Base-by-base conservation (phyloP, 37 sponge, comb jelly and placozoan species). In the Agelas oroides region DNA sequence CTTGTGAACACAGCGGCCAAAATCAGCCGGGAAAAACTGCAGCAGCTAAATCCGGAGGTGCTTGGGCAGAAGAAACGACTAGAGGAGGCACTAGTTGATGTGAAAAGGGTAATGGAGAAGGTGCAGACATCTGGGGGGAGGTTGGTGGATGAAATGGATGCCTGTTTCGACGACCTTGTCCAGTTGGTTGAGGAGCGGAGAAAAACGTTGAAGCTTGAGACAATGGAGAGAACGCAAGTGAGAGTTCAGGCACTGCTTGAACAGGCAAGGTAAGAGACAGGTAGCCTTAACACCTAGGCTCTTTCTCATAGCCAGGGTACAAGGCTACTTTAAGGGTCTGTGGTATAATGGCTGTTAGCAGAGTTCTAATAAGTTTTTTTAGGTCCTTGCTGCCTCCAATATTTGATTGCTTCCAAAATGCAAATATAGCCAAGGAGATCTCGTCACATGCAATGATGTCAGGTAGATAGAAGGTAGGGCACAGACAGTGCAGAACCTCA, bases 211-310 rank as follows among this genome's bases (percentile, higher is more conserved):
- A 87, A 80, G 53, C 20, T 79, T 21, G 87, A 87, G 53, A 32
- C 63, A 0, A 58, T 73, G 59, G 34, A 80, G 23, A 75, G 82
- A 34, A 54, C 59, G 28, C 88, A 88, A 41, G 24, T 67, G 18
- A 53, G 88, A 53, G 70, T 88, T 21, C 40, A 88, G 69, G 77
- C 82, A 8, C 76, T 88, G 15, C 21, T 25, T 3, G 65, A 78
- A 0, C 87, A 87, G 28, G 55, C 66, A 61, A 46, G 23, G 80
- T 87, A 52, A 87, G 80, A 63, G 30, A 63, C 6, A 6, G 30
- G 46, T 46, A 46, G 46, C 46, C 46, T 46, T 8, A 46, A n/a
- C 8, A 12, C 46, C 46, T 8, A 46, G 46, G 46, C 46, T 46
- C 46, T 8, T 8, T 46, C 46, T 8, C n/a, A n/a, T n/a, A 19